Evolutionary conservation across 2,888 invertebrate genomes (phyloP).

Genomic region (Lycaena phlaeas): DNA sequence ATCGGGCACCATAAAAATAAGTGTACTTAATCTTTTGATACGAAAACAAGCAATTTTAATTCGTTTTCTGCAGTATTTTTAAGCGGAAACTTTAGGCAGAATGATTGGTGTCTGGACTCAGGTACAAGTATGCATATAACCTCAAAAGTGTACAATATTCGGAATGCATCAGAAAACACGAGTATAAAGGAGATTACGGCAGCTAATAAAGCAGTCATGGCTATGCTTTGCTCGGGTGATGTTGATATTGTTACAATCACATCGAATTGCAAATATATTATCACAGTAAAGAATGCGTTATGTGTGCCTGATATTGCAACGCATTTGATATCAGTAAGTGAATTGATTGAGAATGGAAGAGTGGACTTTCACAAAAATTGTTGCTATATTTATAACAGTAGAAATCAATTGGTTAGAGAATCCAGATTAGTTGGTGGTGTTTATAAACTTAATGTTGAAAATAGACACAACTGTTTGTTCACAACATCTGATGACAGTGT

Average conservation of each 20-base stretch:
- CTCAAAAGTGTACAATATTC: conserved; percentile 8
- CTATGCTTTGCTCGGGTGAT: no score
- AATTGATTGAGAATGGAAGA: conserved; percentile 19
- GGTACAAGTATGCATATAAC: conserved; percentile 11
- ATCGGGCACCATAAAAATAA: conserved; percentile 14
- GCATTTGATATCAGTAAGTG: conserved; percentile 20
- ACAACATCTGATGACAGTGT: background rate
- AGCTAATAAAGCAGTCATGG: conserved; percentile 10
- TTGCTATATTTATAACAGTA: conserved; percentile 13
- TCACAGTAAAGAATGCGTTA: conserved; percentile 15
- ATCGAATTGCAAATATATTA: conserved; percentile 5
- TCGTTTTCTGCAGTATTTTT: background rate
- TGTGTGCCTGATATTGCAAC: conserved; percentile 18
- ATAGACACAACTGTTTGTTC: background rate
- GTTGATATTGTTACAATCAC: no score
- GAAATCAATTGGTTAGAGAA: conserved; percentile 11
- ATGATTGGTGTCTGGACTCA: conserved; percentile 11
- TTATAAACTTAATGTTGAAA: conserved; percentile 15
- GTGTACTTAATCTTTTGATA: conserved; percentile 10
- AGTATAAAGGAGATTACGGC: conserved; percentile 12
- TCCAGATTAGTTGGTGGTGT: conserved; percentile 18
- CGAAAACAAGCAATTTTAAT: conserved; percentile 1
- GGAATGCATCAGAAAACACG: conserved; percentile 4
- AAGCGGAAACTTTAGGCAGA: background rate
- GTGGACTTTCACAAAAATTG: conserved; percentile 14